Percentiles rank a stretch among this genome's conserved stretches.
phyloP scores from a whole-genome alignment of 2,113 vertebrate species.

The Mobula hypostoma region DNA sequence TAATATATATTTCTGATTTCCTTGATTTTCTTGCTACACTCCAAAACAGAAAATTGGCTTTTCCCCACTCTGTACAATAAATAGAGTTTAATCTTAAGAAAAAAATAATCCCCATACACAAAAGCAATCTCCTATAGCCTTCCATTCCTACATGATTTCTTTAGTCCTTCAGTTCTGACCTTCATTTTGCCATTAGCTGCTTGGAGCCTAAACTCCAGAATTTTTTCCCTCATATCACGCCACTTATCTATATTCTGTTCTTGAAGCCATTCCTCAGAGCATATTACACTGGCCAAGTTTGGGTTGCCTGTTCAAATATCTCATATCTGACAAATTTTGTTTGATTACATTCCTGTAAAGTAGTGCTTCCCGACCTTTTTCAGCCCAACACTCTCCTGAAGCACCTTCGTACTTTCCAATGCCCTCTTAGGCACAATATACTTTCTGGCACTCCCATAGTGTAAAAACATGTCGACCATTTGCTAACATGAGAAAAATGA shows the following conservation, averaged over 20 bases:
- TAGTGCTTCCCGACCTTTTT: no score
- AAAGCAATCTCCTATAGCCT: background rate
- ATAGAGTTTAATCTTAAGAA: background rate
- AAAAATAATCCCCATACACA: background rate
- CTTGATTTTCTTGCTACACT: background rate
- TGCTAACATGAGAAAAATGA: no score
- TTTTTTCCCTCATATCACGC: background rate
- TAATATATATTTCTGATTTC: background rate
- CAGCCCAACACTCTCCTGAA: no score
- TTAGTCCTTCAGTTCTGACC: background rate
- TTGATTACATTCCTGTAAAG: background rate
- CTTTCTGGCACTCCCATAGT: no score
- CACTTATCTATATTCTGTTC: background rate
- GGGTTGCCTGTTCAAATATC: background rate
- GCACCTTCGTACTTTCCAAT: no score
- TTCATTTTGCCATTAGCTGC: background rate
- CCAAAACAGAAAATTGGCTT: background rate
- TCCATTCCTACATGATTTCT: background rate
- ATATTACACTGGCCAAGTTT: background rate
- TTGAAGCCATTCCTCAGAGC: background rate
- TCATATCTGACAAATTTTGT: background rate
- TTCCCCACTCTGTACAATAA: background rate
- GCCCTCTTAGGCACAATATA: no score
- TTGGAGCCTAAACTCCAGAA: background rate
- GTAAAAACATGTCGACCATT: no score